Conservation (phyloP, 2,888 invertebrate species). For the Listrodromus nycthemerus region DNA sequence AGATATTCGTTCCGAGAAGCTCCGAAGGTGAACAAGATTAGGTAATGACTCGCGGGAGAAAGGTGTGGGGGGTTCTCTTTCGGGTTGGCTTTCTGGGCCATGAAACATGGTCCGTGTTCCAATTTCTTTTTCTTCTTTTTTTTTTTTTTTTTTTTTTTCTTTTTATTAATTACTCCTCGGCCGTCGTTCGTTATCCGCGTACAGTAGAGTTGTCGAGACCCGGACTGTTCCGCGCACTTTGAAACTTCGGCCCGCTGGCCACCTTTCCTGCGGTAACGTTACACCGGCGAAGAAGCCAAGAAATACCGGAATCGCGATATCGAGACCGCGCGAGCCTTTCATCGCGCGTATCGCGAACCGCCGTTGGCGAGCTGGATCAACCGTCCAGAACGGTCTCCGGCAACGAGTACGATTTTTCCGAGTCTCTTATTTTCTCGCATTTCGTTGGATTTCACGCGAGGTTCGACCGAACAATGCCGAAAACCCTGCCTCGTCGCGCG, state of each 20-base stretch:
- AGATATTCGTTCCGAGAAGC: constrained; percentile 72
- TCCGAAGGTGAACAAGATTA: constrained; percentile 75
- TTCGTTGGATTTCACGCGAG: constrained; percentile 28
- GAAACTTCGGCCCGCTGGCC: constrained; percentile 72
- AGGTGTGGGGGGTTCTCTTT: constrained; percentile 9
- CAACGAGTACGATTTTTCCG: constrained; percentile 9
- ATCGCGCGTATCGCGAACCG: constrained; percentile 63
- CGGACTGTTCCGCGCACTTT: constrained; percentile 18
- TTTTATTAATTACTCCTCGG: neutral
- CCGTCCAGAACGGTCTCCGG: too few relatives aligned
- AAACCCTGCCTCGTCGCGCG: too few relatives aligned
- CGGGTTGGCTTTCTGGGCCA: constrained; percentile 4
- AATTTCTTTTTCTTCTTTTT: neutral
- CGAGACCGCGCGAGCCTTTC: constrained; percentile 62
- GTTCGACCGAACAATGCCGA: neutral
- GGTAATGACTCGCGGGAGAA: constrained; percentile 64
- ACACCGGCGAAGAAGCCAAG: constrained; percentile 77
- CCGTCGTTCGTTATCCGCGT: neutral
- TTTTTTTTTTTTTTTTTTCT: neutral
- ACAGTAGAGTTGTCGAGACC: neutral
- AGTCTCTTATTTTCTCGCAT: neutral
- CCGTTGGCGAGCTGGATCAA: constrained; percentile 31
- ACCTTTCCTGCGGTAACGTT: constrained; percentile 77
- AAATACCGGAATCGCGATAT: constrained; percentile 76
- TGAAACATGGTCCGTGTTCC: constrained; percentile 3